Evolutionary conservation across 2,888 invertebrate genomes (phyloP), one percentile per base, ranked within the genome.

Genomic region (Byasa hedistus): DNA sequence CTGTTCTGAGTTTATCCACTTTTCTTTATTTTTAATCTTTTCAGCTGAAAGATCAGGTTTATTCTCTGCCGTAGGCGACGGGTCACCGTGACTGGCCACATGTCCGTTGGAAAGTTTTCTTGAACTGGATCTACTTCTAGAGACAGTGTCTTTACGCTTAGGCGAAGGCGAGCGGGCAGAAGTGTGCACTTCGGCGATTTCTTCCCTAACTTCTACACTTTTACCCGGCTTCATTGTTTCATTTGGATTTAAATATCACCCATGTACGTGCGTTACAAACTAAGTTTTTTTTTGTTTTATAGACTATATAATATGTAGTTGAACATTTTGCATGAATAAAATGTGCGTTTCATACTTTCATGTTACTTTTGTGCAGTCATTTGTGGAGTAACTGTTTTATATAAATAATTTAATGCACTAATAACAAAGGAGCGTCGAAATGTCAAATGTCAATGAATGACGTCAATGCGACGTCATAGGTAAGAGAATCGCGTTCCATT

Each of bases 1-100:
- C 65, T 91, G 87, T 72, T 92, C 92, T 0, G 92, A 91, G 70
- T 89, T 87, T 36, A 88, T 85, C 92, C 92, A 92, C 69, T 83
- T 90, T 57, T 91, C 92, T 10, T 89, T 78, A 0, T 76, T 60
- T 75, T 89, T 91, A 0, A 86, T 75, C 71, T 85, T 91, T 5
- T 89, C 90, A 24, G 77, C 62, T 0, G 75, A 10, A 27, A 79
- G 73, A 60, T 84, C 83, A 7, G 64, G 52, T 3, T 70, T 62
- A 19, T 79, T 80, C 19, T 74, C 70, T 1, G 67, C 69, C 7
- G 76, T 65, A 10, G 73, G 68, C 24, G 73, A 72, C 65, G 80
- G 81, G 0, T 44, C 64, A 7, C 73, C 68, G 0, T 75, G 68
- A 0, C 72, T 69, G 3, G 75, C 78, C 0, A 74, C 75, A 64